phyloP scores from a whole-genome alignment of 2,888 invertebrate species.

The Scaeva pyrastri region DNA sequence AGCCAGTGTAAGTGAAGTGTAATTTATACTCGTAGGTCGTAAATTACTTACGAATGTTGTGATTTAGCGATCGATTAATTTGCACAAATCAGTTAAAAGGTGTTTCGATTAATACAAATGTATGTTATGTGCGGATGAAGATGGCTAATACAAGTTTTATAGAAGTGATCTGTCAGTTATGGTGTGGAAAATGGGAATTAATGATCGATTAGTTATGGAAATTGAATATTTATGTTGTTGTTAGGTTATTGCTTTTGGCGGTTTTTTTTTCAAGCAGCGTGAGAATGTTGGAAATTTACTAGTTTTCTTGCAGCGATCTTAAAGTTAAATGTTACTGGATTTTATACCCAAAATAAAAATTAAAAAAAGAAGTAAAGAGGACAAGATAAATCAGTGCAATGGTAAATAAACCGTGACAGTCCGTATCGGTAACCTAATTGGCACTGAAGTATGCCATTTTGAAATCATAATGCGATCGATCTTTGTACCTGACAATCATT shows the following conservation, averaged over 20 bases:
- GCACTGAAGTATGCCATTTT: too few relatives aligned
- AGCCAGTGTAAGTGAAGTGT: slow-evolving; percentile 4
- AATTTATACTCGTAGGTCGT: not conserved
- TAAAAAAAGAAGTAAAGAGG: too few relatives aligned
- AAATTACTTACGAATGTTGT: slow-evolving; percentile 44
- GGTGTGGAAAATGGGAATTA: not conserved
- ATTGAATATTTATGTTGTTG: not conserved
- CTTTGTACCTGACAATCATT: too few relatives aligned
- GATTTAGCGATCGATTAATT: slow-evolving; percentile 60
- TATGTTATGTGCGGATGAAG: not conserved
- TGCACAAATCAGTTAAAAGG: slow-evolving; percentile 44
- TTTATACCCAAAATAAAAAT: too few relatives aligned
- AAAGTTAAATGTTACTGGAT: too few relatives aligned
- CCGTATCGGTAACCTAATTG: too few relatives aligned
- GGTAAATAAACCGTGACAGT: too few relatives aligned
- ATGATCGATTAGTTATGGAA: slow-evolving; percentile 27
- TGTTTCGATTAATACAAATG: slow-evolving; percentile 40
- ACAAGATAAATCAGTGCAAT: too few relatives aligned
- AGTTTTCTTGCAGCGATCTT: too few relatives aligned
- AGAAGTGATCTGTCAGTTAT: slow-evolving; percentile 32
- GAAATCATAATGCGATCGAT: too few relatives aligned
- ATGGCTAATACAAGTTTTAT: slow-evolving; percentile 30
- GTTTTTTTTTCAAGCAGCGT: not conserved
- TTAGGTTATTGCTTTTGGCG: not conserved
- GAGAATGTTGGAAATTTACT: too few relatives aligned